Percentiles rank a stretch among this genome's conserved stretches.
These are phyloP conservation scores for Drosophila guanche DNA, from an alignment of 1,140 invertebrate genomes.

Conservation along the genomic window DNA sequence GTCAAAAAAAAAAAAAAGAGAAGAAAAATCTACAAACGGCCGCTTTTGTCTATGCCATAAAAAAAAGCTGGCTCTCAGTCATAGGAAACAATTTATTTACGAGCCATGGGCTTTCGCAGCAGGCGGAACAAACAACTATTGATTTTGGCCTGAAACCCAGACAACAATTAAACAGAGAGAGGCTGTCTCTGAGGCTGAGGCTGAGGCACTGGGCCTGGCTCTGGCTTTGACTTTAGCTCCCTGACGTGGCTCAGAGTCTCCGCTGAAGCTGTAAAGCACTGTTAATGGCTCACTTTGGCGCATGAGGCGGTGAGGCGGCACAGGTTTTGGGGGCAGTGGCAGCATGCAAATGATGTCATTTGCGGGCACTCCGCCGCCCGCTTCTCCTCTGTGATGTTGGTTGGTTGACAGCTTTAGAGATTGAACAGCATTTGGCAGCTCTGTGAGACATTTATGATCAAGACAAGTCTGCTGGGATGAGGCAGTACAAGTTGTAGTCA, in stretches of 20 bases:
- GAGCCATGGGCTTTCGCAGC: slow-evolving; percentile 62
- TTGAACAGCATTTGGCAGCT: slow-evolving; percentile 57
- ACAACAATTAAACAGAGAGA: slow-evolving; percentile 66
- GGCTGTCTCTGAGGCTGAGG: too few species aligned
- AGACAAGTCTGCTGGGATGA: slow-evolving; percentile 24
- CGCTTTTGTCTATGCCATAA: slow-evolving; percentile 71
- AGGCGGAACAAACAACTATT: slow-evolving; percentile 67
- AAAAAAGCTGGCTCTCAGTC: slow-evolving; percentile 30
- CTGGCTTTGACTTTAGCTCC: slow-evolving; percentile 19
- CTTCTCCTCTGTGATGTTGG: neutral
- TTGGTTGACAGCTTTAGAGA: slow-evolving; percentile 53
- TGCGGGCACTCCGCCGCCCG: slow-evolving; percentile 28
- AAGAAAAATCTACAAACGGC: slow-evolving; percentile 45
- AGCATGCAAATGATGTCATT: slow-evolving; percentile 70
- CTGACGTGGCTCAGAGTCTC: neutral
- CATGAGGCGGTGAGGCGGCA: neutral
- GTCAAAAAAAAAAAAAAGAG: slow-evolving; percentile 36
- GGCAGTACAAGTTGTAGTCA: neutral
- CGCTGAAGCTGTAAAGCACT: slow-evolving; percentile 54
- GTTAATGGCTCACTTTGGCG: slow-evolving; percentile 68
- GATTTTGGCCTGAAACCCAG: slow-evolving; percentile 48
- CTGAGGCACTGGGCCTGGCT: too few species aligned
- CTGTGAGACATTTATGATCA: slow-evolving; percentile 59
- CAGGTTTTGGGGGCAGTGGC: slow-evolving; percentile 13
- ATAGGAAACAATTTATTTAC: slow-evolving; percentile 64